Conservation (phyloP, 2,888 invertebrate species). For the Lymantria dispar region DNA sequence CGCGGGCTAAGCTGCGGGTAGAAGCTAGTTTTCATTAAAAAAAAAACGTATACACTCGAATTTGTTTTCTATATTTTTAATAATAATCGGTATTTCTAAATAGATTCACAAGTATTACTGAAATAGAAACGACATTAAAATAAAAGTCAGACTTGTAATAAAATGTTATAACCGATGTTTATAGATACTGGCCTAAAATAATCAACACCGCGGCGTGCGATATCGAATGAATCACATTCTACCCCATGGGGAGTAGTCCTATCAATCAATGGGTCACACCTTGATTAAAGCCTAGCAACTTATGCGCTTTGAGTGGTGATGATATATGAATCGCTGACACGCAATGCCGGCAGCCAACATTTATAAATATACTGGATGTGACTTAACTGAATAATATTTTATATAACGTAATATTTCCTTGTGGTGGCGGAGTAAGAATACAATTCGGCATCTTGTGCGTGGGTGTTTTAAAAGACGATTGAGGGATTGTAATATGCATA, state of each 20-base stretch:
- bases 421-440: no score
- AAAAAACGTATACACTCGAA: no score
- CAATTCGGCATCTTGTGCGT: no score
- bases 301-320: constrained; percentile 71
- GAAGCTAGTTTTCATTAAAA: no score
- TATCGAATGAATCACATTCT: constrained; percentile 38
- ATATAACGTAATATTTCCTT: background rate
- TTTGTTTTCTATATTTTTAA: no score
- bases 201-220: constrained; percentile 25
- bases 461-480: no score
- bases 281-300: constrained; percentile 70
- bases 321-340: constrained; percentile 68
- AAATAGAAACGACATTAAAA: no score
- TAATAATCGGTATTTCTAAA: no score
- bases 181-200: constrained; percentile 8
- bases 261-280: constrained; percentile 77
- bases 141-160: no score
- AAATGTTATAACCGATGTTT: background rate
- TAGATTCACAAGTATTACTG: no score
- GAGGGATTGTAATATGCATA: no score
- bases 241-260: constrained; percentile 45
- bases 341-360: constrained; percentile 37
- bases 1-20: no score
- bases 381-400: background rate
- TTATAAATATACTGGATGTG: constrained; percentile 19